Conservation (phyloP, 2,113 vertebrate genomes). For the Lontra canadensis region DNA sequence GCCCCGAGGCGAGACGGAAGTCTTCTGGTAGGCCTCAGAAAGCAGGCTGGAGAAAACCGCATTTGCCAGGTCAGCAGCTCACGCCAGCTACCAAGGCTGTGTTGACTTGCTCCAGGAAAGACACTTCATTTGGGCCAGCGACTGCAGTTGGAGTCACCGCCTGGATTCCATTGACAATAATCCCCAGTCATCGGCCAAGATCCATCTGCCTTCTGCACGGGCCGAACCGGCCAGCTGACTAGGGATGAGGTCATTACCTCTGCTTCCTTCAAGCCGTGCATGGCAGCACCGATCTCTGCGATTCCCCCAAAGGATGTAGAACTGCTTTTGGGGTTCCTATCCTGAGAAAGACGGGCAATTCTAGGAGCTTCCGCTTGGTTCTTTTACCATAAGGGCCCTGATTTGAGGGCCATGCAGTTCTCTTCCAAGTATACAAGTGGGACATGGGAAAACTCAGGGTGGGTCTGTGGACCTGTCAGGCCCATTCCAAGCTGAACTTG, state of each 20-base stretch:
- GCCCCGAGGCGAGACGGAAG: background rate
- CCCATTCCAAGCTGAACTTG: background rate
- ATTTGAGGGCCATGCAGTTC: background rate
- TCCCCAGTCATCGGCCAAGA: background rate
- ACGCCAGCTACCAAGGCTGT: background rate
- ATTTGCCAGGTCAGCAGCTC: background rate
- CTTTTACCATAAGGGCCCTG: background rate
- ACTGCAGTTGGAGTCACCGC: background rate
- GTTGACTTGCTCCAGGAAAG: background rate
- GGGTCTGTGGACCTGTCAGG: background rate
- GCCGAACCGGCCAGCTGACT: background rate
- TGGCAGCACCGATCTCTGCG: background rate
- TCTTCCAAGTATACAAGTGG: background rate
- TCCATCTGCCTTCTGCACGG: background rate
- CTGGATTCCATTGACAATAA: background rate
- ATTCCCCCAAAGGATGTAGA: background rate
- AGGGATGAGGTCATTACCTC: background rate
- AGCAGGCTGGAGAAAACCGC: background rate
- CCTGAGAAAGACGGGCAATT: background rate
- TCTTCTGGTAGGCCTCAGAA: background rate
- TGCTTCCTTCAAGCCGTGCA: background rate
- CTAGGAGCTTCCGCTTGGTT: background rate
- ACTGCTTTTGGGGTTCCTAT: constrained; percentile 32
- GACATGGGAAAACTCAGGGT: background rate
- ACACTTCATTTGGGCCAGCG: background rate